phyloP scores from a whole-genome alignment of 2,113 vertebrate genomes.

The Vulpes lagopus region DNA sequence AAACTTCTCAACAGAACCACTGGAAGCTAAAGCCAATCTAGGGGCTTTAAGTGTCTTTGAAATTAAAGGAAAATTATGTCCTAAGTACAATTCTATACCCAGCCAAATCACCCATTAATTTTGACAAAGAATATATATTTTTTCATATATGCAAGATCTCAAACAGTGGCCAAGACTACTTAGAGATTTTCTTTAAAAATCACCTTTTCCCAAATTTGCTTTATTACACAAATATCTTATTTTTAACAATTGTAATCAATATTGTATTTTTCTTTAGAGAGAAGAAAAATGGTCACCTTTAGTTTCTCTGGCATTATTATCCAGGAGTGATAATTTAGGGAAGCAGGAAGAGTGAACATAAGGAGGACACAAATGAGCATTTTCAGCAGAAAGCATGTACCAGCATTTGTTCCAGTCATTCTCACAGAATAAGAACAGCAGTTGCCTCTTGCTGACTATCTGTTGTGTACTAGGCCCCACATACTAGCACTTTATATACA shows the following conservation, averaged over 20 bases:
- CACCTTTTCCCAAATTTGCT: not conserved
- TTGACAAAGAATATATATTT: slow-evolving; percentile 31
- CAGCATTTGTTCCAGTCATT: not conserved
- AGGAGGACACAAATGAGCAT: not conserved
- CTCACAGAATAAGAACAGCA: not conserved
- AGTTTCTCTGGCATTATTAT: not conserved
- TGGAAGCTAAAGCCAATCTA: not conserved
- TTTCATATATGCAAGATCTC: slow-evolving; percentile 36
- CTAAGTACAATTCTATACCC: slow-evolving; percentile 16
- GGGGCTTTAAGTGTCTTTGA: not conserved
- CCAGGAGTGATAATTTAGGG: not conserved
- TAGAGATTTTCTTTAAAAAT: not conserved
- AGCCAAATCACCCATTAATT: slow-evolving; percentile 33
- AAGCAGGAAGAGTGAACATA: not conserved
- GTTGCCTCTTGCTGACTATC: not conserved
- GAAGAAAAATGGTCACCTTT: not conserved
- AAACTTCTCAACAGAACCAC: not conserved
- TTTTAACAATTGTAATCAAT: slow-evolving; percentile 50
- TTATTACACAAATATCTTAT: not conserved
- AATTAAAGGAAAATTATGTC: slow-evolving; percentile 37
- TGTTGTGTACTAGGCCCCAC: not conserved
- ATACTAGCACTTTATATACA: not conserved
- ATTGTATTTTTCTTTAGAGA: slow-evolving; percentile 28
- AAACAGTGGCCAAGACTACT: slow-evolving; percentile 8
- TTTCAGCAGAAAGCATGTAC: slow-evolving; percentile 1